Evolutionary conservation across 2,797 vertebrate genomes (phyloP), one percentile per base, ranked within the genome.

Genomic region (Xyrichtys novacula): DNA sequence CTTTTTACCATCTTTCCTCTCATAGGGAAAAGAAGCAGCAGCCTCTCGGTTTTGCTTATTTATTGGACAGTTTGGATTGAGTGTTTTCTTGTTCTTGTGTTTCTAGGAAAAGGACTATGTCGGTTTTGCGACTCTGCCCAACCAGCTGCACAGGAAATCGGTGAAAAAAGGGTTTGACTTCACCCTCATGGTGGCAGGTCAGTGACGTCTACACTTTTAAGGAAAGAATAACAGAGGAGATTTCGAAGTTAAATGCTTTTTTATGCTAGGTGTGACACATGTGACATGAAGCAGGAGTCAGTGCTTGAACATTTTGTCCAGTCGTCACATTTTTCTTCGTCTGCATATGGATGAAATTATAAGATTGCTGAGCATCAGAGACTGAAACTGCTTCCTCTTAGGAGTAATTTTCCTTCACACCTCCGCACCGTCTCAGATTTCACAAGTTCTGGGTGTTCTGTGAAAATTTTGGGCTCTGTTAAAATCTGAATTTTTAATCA

Each of bases 81-180:
- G n/a, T n/a, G n/a, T n/a, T n/a, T 47, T 14, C 25, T 1, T 67
- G 10, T 17, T 8, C 34, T 6, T 61, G 20, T 67, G 23, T 63
- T 65, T 68, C 6, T 6, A 98, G 80, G 96, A 97, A 75, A 97
- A 96, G 85, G 96, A 98, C 61, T 97, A 97, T 14, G 96, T 98
- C 25, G 96, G 97, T 22, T 98, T 97, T 10, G 96, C 95, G 36
- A 96, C 96, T 0, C 93, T 97, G 62, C 96, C 97, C 0, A 97
- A 96, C 88, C 96, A 97, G 85, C 94, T 98, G 23, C 96, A 97
- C 88, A 94, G 96, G 62, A 98, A 98, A 88, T 97, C 96, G 0
- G 97, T 98, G 78, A 98, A 97, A 82, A 98, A 98, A 71, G 97
- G 96, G 2, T 98, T 98, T 0, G 96, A 97, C 90, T 98, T 98